These are phyloP conservation scores for Muscicapa adusta DNA, from an alignment of 2,113 vertebrate genomes.

Conservation along the genomic window DNA sequence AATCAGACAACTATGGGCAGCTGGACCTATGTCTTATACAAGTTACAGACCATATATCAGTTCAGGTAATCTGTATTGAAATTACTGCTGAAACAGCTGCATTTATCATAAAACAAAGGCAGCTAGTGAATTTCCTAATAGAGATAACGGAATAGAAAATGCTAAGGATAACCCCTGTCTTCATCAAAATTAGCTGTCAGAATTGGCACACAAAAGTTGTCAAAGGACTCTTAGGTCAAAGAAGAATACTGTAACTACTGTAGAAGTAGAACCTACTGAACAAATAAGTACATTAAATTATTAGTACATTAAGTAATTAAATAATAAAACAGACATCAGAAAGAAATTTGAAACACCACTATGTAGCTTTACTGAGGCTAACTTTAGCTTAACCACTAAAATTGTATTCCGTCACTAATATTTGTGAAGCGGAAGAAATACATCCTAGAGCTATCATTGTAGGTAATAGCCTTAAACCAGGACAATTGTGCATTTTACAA, in stretches of 20 bases:
- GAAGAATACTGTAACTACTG: background rate
- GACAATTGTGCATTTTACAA: background rate
- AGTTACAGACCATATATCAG: background rate
- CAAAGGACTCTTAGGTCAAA: background rate
- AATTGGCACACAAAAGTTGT: background rate
- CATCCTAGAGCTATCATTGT: background rate
- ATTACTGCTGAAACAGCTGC: background rate
- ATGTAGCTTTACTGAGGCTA: background rate
- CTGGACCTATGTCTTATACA: background rate
- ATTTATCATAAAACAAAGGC: background rate
- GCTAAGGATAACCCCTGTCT: no score
- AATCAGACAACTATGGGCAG: background rate
- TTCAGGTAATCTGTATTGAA: background rate
- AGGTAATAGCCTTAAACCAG: background rate
- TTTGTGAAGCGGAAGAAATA: background rate
- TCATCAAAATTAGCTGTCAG: background rate
- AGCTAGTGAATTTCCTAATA: background rate
- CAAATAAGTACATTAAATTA: background rate
- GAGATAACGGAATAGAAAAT: background rate
- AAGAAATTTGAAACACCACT: background rate
- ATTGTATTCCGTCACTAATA: background rate
- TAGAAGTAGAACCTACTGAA: background rate
- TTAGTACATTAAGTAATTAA: background rate
- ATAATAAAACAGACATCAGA: background rate
- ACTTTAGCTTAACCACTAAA: background rate